phyloP scores from a whole-genome alignment of 2,888 invertebrate species.

The Synanthedon myopaeformis region DNA sequence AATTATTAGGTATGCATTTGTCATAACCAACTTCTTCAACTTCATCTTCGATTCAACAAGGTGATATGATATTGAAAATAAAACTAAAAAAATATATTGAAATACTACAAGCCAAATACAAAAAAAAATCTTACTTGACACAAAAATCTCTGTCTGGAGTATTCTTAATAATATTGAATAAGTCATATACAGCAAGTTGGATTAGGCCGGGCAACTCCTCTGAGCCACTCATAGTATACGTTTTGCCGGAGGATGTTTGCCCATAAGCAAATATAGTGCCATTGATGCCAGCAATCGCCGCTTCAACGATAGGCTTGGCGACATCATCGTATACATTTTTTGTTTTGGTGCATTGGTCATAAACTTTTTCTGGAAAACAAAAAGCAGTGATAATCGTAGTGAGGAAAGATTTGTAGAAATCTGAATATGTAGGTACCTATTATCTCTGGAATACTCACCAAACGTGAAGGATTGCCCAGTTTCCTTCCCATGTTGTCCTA shows the following conservation, averaged over 20 bases:
- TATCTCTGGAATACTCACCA: constrained; percentile 72
- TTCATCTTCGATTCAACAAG: too few species aligned
- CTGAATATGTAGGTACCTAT: too few species aligned
- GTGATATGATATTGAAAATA: too few species aligned
- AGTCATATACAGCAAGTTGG: constrained; percentile 75
- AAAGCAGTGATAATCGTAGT: constrained; percentile 1
- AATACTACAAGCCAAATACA: background rate
- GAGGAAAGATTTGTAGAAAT: too few species aligned
- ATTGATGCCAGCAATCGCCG: constrained; percentile 80
- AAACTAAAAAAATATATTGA: too few species aligned
- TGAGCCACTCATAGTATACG: constrained; percentile 85
- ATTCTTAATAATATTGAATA: constrained; percentile 75
- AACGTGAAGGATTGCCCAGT: constrained; percentile 39
- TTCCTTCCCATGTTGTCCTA: constrained; percentile 64
- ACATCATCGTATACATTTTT: constrained; percentile 74
- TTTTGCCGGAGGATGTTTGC: constrained; percentile 91
- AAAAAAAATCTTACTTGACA: constrained; percentile 62
- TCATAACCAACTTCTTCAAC: too few species aligned
- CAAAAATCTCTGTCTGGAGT: constrained; percentile 78
- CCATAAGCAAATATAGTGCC: constrained; percentile 94
- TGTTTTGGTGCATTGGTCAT: constrained; percentile 71
- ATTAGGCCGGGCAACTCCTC: constrained; percentile 79
- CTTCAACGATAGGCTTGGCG: constrained; percentile 78
- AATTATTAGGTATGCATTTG: too few species aligned
- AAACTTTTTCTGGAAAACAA: constrained; percentile 77